phyloP scores from a whole-genome alignment of 2,888 invertebrate species.

The Pyralis farinalis region DNA sequence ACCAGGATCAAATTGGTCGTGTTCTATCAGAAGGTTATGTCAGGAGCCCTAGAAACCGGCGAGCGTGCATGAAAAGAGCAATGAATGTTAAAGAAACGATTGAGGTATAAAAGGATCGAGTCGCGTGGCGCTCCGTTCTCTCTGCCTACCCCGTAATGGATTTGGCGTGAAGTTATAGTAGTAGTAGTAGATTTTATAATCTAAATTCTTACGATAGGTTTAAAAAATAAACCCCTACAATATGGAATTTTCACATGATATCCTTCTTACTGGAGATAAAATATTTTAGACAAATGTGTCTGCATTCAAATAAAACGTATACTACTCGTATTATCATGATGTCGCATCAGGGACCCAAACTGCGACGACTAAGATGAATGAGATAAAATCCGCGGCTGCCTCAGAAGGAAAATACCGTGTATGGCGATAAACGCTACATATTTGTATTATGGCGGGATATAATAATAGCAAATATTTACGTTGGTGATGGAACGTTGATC shows the following conservation, averaged over 20 bases:
- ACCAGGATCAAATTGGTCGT: no score
- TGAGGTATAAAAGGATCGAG: no score
- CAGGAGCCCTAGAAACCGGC: no score
- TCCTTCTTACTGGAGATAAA: not conserved
- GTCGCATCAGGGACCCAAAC: constrained; percentile 3
- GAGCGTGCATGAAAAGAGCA: no score
- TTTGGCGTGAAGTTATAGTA: no score
- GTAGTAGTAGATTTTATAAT: no score
- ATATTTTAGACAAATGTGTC: constrained; percentile 5
- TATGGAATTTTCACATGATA: constrained; percentile 1
- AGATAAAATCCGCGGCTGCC: constrained; percentile 9
- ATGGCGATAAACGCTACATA: constrained; percentile 15
- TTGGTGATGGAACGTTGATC: constrained; percentile 43
- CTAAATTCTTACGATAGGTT: not conserved
- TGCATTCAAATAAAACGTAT: constrained; percentile 3
- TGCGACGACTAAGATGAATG: constrained; percentile 10
- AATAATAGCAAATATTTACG: constrained; percentile 17
- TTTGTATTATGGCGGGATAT: constrained; percentile 13
- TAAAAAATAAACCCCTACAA: constrained; percentile 4
- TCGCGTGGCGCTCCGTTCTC: no score
- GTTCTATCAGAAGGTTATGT: no score
- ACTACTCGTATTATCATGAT: constrained; percentile 5
- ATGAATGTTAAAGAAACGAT: no score
- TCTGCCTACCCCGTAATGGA: no score
- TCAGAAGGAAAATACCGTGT: constrained; percentile 4